Percentiles rank a stretch among this genome's conserved stretches.
Conservation (phyloP, 2,888 invertebrate species). For the Sericinus montela region DNA sequence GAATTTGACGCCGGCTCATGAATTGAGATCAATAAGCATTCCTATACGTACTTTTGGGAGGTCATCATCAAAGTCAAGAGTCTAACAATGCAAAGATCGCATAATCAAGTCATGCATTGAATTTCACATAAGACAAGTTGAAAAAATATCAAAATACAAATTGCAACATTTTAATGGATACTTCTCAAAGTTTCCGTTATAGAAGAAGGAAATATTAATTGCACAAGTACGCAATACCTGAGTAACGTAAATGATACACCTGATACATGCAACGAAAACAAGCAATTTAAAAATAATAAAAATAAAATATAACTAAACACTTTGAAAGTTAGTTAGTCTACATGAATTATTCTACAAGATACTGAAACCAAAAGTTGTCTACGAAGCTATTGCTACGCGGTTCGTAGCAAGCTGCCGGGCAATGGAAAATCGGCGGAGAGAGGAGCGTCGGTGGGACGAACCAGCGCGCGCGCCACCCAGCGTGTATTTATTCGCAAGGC, state of each 20-base stretch:
- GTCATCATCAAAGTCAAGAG: constrained; percentile 23
- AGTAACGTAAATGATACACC: too few relatives aligned
- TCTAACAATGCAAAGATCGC: constrained; percentile 16
- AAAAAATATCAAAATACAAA: too few relatives aligned
- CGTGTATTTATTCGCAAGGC: constrained; percentile 78
- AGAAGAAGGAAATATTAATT: too few relatives aligned
- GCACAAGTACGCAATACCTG: too few relatives aligned
- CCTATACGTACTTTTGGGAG: constrained; percentile 20
- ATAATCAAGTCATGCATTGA: constrained; percentile 16
- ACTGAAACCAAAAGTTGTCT: constrained; percentile 35
- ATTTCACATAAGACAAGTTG: constrained; percentile 1
- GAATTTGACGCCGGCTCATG: constrained; percentile 50
- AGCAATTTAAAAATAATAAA: too few relatives aligned
- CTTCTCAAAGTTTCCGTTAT: too few relatives aligned
- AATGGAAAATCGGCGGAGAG: constrained; percentile 59
- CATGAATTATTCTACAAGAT: constrained; percentile 2
- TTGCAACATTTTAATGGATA: too few relatives aligned
- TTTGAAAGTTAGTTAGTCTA: background rate
- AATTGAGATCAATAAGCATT: constrained; percentile 22
- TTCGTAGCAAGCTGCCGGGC: constrained; percentile 47
- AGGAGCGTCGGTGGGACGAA: constrained; percentile 65
- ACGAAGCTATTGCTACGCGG: constrained; percentile 45
- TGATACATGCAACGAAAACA: too few relatives aligned
- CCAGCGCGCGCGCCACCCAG: constrained; percentile 59
- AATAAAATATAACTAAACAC: too few relatives aligned